Base-by-base conservation (phyloP, 2,113 vertebrate genomes). In the Budorcas taxicolor region DNA sequence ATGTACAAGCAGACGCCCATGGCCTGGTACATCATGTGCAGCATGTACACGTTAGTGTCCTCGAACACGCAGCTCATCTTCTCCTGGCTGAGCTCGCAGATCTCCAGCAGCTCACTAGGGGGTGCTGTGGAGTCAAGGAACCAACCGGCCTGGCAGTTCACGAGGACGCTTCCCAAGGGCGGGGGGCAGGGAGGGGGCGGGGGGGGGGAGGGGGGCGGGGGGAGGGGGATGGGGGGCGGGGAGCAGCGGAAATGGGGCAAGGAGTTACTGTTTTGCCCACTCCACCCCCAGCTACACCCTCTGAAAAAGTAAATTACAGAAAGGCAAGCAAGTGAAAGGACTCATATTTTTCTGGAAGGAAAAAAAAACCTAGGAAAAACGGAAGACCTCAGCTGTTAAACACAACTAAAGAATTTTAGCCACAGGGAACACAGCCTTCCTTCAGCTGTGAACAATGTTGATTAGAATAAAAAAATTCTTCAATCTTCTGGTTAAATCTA, bases 11-110 rank as follows among this genome's bases (percentile, higher is more conserved):
- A 99, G 83, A 99, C 99, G 3, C 99, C 99, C 99, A 99, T 99
- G 97, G 99, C 99, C 98, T 99, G 99, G 98, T 99, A 99, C 99
- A 99, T 99, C 99, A 99, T 99, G 97, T 99, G 99, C 47, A 99
- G 98, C 99, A 99, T 99, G 98, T 99, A 99, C 83, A 99, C 99
- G 9, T 99, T 99, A 60, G 99, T 98, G 62, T 99, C 99, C 47
- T 99, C 99, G 50, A 99, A 99, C 88, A 99, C 98, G 0, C 98
- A 90, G 86, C 99, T 99, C 99, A 99, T 99, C 98, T 99, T 99
- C 85, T 99, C 99, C 98, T 99, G 98, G 98, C 99, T 99, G 80
- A 99, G 99, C 82, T 99, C 99, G 67, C 99, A 99, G 96, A 99
- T 99, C 99, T 99, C 99, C 98, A 99, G 98, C 64, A 99, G 97